Percentiles rank a stretch among this genome's conserved stretches.
phyloP scores from a whole-genome alignment of 2,888 invertebrate genomes.

The Ectemnius lituratus region DNA sequence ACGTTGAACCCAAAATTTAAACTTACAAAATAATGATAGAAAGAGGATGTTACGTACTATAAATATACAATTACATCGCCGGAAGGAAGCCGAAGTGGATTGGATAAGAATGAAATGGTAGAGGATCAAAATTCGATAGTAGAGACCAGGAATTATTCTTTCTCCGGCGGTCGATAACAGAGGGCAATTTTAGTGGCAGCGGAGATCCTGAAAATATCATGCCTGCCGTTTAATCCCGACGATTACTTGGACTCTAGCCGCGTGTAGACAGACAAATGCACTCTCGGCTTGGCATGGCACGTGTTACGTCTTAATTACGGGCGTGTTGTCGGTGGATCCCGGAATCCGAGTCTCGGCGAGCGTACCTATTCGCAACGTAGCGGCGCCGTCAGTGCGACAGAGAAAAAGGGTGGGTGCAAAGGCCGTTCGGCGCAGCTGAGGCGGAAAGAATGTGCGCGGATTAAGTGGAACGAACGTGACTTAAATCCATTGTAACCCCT shows the following conservation, averaged over 20 bases:
- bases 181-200: background rate
- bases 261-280: conserved; percentile 17
- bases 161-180: too few species aligned
- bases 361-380: conserved; percentile 11
- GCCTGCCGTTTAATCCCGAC: conserved; percentile 12
- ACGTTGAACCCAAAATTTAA: too few species aligned
- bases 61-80: too few species aligned
- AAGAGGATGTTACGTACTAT: too few species aligned
- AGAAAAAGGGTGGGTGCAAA: too few species aligned
- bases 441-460: conserved; percentile 56
- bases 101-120: too few species aligned
- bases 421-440: background rate
- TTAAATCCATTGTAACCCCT: conserved; percentile 65
- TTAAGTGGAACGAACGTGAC: conserved; percentile 58
- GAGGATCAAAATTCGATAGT: too few species aligned
- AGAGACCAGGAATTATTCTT: too few species aligned
- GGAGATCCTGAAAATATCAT: background rate
- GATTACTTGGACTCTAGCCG: conserved; percentile 31
- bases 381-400: conserved; percentile 31
- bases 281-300: conserved; percentile 27
- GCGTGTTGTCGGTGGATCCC: conserved; percentile 48
- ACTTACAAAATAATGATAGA: too few species aligned
- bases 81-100: too few species aligned
- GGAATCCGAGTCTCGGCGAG: conserved; percentile 33
- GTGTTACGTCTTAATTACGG: conserved; percentile 54